Conservation (phyloP, 2,888 invertebrate species). For the Agapetus fuscipes region DNA sequence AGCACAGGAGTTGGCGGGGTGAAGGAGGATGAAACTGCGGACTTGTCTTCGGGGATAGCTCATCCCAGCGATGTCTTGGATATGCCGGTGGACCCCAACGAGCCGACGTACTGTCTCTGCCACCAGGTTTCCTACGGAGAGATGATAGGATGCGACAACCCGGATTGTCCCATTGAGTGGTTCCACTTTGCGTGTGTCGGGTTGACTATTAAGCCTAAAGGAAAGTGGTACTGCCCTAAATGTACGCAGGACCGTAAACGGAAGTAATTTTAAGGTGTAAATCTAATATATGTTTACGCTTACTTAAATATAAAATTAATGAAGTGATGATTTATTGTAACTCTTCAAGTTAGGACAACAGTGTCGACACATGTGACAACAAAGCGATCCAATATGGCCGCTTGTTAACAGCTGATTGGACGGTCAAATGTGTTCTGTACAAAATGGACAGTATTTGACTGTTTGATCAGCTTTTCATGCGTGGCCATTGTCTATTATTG, state of each 20-base stretch:
- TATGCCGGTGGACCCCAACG: conserved; percentile 94
- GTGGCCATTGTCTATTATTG: no score
- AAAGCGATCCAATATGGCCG: no score
- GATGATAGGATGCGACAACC: conserved; percentile 96
- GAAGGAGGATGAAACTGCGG: conserved; percentile 30
- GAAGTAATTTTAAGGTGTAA: conserved; percentile 63
- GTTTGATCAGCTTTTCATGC: no score
- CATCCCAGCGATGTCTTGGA: conserved; percentile 86
- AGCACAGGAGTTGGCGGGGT: conserved; percentile 12
- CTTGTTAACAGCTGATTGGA: no score
- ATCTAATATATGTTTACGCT: no score
- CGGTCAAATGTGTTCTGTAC: no score
- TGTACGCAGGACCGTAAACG: conserved; percentile 75
- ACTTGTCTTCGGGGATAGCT: conserved; percentile 47
- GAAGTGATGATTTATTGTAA: no score
- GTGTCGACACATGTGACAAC: no score
- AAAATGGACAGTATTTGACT: no score
- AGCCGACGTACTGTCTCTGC: conserved; percentile 96
- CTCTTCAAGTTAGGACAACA: no score
- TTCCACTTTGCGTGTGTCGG: conserved; percentile 94
- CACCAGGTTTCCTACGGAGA: conserved; percentile 94
- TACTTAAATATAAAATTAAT: no score
- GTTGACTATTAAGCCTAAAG: conserved; percentile 84
- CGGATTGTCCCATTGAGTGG: conserved; percentile 86
- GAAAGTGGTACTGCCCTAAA: conserved; percentile 93